Base-by-base conservation (phyloP, 2,113 vertebrate genomes). In the Oncorhynchus gorbuscha region DNA sequence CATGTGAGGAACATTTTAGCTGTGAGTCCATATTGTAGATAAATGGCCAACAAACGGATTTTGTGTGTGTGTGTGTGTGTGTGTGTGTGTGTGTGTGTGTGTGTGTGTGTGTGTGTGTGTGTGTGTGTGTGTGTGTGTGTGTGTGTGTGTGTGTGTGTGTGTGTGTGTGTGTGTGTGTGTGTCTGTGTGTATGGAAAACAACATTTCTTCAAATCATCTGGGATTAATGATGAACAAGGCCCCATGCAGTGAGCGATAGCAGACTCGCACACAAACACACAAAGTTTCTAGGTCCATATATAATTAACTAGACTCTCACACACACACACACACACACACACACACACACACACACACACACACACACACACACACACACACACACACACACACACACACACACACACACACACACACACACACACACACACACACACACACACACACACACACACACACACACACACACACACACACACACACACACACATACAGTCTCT, bases 151-250 rank as follows among this genome's bases (percentile, higher is more conserved):
- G 35, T 8, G 35, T 8, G 35, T 35, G 35, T 7, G 35, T 35
- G 35, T 8, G 6, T 7, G 35, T 7, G 6, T 35, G 35, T 39
- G 35, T 39, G 39, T n/a, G n/a, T n/a, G n/a, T n/a, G n/a, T n/a
- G n/a, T n/a, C 12, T 55, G 70, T 65, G 69, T 72, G 35, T 32
- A 48, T 24, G 5, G 39, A 14, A 51, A 77, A 64, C 30, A 71
- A 65, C 45, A 62, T 39, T 65, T 77, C 64, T 26, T 13, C 30
- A 32, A 39, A 59, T 79, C 79, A 71, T 64, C 32, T 74, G 73
- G 73, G 13, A 64, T 61, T 78, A 62, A 76, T 77, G 74, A 74
- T 66, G 30, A 24, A 58, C 22, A 20, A n/a, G 24, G 51, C 69
- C 77, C 30, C 28, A 72, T 72, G 67, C 55, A 69, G 59, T 68